Evolutionary conservation across 2,113 vertebrate species (phyloP).

Genomic region (Neomonachus schauinslandi): DNA sequence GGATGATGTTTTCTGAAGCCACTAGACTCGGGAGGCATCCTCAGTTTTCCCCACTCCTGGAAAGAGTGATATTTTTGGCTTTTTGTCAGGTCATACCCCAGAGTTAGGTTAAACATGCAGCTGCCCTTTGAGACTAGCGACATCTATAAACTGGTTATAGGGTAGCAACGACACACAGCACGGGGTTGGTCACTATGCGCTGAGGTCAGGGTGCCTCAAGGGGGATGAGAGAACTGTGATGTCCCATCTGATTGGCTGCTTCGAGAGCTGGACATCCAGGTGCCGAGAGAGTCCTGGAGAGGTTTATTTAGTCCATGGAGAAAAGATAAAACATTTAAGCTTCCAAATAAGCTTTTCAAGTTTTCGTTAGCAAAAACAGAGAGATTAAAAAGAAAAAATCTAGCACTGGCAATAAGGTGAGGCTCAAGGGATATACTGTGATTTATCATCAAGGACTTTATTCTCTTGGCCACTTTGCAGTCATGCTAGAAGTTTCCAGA

Average conservation of each 20-base stretch:
- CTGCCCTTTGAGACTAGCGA: constrained; percentile 86
- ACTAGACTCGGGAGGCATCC: constrained; percentile 86
- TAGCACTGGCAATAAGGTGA: constrained; percentile 89
- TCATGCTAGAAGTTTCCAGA: constrained; percentile 88
- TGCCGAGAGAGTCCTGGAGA: constrained; percentile 82
- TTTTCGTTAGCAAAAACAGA: constrained; percentile 85
- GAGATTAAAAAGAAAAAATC: constrained; percentile 86
- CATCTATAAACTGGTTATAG: constrained; percentile 85
- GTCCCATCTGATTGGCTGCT: constrained; percentile 88
- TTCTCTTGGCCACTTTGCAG: constrained; percentile 88
- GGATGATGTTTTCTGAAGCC: constrained; percentile 82
- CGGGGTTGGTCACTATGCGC: constrained; percentile 79
- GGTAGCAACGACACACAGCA: constrained; percentile 85
- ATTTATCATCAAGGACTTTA: constrained; percentile 85
- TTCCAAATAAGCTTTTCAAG: constrained; percentile 88
- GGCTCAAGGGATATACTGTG: constrained; percentile 88
- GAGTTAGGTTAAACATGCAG: constrained; percentile 86
- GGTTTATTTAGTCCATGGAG: constrained; percentile 86
- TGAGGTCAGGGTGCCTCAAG: constrained; percentile 84
- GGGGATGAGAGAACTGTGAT: constrained; percentile 85
- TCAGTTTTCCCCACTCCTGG: constrained; percentile 82
- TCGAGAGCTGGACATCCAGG: constrained; percentile 87
- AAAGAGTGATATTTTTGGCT: constrained; percentile 86
- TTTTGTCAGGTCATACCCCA: constrained; percentile 85
- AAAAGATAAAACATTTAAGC: constrained; percentile 88